Percentiles rank a stretch among this genome's conserved stretches.
phyloP scores from a whole-genome alignment of 1,140 invertebrate genomes.

The Eueides isabella region DNA sequence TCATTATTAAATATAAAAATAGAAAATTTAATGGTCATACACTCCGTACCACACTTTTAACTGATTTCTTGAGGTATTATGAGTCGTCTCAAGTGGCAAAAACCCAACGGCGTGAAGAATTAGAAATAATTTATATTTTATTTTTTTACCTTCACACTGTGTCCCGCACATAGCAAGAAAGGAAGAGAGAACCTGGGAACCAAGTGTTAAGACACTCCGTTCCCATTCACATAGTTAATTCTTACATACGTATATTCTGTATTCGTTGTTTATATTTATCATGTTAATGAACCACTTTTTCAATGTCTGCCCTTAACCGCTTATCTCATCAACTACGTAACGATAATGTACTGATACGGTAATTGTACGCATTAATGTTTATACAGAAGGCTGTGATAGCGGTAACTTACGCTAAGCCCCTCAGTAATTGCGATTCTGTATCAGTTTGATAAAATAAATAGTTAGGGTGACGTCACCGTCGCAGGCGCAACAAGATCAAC shows the following conservation, averaged over 20 bases:
- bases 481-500: constrained; percentile 62
- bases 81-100: too few species aligned
- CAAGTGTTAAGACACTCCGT: too few species aligned
- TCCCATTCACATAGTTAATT: not conserved
- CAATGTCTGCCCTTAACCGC: constrained; percentile 17
- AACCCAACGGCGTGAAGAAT: too few species aligned
- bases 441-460: constrained; percentile 56
- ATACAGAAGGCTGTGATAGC: constrained; percentile 45
- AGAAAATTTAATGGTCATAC: too few species aligned
- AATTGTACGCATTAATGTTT: constrained; percentile 38
- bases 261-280: not conserved
- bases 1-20: too few species aligned
- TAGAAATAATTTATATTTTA: too few species aligned
- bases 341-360: constrained; percentile 31
- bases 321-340: constrained; percentile 32
- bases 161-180: too few species aligned
- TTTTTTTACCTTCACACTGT: too few species aligned
- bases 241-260: not conserved
- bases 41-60: too few species aligned
- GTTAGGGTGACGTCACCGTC: constrained; percentile 60
- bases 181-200: too few species aligned
- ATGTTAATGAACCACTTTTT: constrained; percentile 17
- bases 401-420: constrained; percentile 39
- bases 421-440: constrained; percentile 60
- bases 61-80: too few species aligned